Percentiles rank a stretch among this genome's conserved stretches.
These are phyloP conservation scores for Quadriops clusia DNA, from an alignment of 2,888 invertebrate genomes.

Conservation along the genomic window DNA sequence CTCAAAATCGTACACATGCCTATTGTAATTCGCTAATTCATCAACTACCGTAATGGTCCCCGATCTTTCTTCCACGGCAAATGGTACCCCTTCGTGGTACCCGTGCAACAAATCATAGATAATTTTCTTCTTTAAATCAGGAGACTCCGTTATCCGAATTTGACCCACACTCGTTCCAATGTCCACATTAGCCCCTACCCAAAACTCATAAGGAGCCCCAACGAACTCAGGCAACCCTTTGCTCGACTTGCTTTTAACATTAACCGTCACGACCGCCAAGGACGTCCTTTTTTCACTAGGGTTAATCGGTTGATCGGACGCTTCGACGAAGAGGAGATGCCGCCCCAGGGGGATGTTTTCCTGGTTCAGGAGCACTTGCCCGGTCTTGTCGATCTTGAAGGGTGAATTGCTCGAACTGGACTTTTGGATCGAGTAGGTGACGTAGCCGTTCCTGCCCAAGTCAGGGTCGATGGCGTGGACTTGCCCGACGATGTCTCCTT, in stretches of 20 bases:
- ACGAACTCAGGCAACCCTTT: conserved; percentile 62
- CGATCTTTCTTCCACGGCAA: conserved; percentile 78
- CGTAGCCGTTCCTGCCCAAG: conserved; percentile 62
- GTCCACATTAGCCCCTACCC: conserved; percentile 78
- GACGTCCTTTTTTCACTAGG: conserved; percentile 74
- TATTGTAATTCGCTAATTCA: conserved; percentile 54
- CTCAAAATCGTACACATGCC: conserved; percentile 66
- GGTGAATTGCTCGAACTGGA: conserved; percentile 32
- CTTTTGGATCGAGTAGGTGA: conserved; percentile 38
- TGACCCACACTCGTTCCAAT: conserved; percentile 80
- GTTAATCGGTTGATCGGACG: conserved; percentile 70
- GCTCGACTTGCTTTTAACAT: conserved; percentile 43
- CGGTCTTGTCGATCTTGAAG: conserved; percentile 62
- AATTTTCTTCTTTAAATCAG: conserved; percentile 49
- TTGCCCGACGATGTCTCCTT: conserved; percentile 64
- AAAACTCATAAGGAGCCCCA: conserved; percentile 79
- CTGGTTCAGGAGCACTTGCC: conserved; percentile 52
- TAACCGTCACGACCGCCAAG: conserved; percentile 73
- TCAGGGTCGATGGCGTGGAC: conserved; percentile 77
- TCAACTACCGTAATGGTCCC: conserved; percentile 80
- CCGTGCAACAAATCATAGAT: conserved; percentile 74
- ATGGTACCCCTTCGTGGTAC: conserved; percentile 82
- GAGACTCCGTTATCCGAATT: conserved; percentile 61
- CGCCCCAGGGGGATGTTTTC: conserved; percentile 56
- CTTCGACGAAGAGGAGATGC: conserved; percentile 73